These are phyloP conservation scores for Tetrax tetrax DNA, from an alignment of 2,113 vertebrate species.

Conservation along the genomic window DNA sequence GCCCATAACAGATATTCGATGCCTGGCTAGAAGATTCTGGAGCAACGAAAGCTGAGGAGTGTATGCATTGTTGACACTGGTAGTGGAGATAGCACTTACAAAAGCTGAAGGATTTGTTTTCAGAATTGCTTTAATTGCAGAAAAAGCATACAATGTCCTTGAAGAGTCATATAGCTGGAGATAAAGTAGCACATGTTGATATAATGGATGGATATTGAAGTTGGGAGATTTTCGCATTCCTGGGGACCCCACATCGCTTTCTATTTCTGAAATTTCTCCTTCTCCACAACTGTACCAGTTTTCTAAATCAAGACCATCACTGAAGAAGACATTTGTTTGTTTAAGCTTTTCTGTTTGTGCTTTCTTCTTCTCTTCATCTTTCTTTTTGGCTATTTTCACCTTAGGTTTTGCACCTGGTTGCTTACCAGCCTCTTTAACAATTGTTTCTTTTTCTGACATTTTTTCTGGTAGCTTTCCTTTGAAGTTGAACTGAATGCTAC, in stretches of 20 bases:
- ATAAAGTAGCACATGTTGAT: conserved; percentile 96
- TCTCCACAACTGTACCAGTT: conserved; percentile 99
- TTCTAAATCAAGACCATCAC: conserved; percentile 95
- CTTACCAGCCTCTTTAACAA: conserved; percentile 80
- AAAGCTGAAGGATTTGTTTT: conserved; percentile 91
- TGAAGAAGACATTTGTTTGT: conserved; percentile 91
- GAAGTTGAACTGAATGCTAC: conserved; percentile 93
- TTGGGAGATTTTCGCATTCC: conserved; percentile 81
- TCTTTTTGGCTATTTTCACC: conserved; percentile 89
- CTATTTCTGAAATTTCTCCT: conserved; percentile 97
- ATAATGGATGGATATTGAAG: conserved; percentile 95
- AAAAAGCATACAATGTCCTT: conserved; percentile 92
- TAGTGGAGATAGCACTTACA: conserved; percentile 96
- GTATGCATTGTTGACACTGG: conserved; percentile 95
- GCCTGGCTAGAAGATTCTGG: conserved; percentile 94
- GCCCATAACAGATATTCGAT: conserved; percentile 97
- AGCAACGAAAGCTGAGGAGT: conserved; percentile 95
- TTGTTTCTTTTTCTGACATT: conserved; percentile 86
- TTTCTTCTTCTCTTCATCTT: conserved; percentile 91
- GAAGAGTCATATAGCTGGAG: conserved; percentile 97
- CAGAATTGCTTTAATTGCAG: conserved; percentile 92
- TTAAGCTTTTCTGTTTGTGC: conserved; percentile 84
- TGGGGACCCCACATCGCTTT: conserved; percentile 93
- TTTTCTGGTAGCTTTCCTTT: conserved; percentile 92
- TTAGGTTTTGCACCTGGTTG: conserved; percentile 94